These are phyloP conservation scores for Oceanites oceanicus DNA, from an alignment of 2,113 vertebrate genomes.

Conservation along the genomic window DNA sequence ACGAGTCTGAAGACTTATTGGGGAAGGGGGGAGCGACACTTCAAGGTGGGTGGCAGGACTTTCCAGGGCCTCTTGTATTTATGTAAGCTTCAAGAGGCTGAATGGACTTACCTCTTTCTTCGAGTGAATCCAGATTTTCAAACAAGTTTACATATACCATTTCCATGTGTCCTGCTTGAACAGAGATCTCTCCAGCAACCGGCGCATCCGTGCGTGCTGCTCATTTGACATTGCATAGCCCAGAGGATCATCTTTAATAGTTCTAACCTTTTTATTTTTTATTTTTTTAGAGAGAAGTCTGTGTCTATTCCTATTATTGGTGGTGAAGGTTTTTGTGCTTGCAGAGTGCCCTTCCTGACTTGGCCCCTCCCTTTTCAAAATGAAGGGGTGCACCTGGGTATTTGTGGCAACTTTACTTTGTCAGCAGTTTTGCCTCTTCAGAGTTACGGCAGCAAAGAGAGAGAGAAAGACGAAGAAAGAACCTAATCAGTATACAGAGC, in stretches of 20 bases:
- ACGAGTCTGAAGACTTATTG: slow-evolving; percentile 8
- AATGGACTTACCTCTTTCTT: slow-evolving; percentile 17
- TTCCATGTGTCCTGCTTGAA: not conserved
- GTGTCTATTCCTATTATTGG: not conserved
- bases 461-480: slow-evolving; percentile 82
- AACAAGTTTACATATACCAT: not conserved
- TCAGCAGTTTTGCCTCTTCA: slow-evolving; percentile 77
- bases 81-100: slow-evolving; percentile 14
- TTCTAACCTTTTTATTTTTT: not conserved
- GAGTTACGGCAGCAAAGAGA: slow-evolving; percentile 76
- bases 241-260: not conserved
- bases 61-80: slow-evolving; percentile 13
- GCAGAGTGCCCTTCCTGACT: not conserved
- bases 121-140: slow-evolving; percentile 24
- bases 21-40: not conserved
- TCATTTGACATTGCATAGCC: not conserved
- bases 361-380: slow-evolving; percentile 65
- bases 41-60: slow-evolving; percentile 44
- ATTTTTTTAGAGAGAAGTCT: not conserved
- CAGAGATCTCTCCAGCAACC: not conserved
- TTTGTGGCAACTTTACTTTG: slow-evolving; percentile 79
- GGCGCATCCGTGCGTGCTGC: not conserved
- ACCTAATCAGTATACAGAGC: slow-evolving; percentile 77
- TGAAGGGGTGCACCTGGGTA: slow-evolving; percentile 80
- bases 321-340: not conserved